These are phyloP conservation scores for Galendromus occidentalis DNA, from an alignment of 1,140 invertebrate species.

Conservation along the genomic window DNA sequence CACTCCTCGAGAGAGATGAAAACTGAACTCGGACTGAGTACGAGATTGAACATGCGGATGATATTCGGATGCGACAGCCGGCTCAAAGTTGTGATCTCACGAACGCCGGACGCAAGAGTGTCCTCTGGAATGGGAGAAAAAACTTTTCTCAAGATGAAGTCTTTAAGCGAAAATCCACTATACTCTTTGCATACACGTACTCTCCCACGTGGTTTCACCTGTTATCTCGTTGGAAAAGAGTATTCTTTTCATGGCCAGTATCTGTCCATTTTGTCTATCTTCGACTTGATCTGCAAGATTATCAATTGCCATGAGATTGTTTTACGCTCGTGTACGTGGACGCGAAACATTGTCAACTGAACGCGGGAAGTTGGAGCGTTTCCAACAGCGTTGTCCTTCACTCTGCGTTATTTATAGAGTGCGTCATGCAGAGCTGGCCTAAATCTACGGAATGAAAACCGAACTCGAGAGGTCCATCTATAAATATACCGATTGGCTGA, in stretches of 20 bases:
- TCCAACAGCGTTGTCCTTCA: no score
- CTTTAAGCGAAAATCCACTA: neutral
- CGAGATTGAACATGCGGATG: neutral
- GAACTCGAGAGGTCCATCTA: no score
- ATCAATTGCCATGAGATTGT: no score
- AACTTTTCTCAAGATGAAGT: no score
- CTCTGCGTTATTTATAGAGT: no score
- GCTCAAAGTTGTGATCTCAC: neutral
- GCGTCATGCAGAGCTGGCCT: no score
- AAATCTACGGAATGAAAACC: no score
- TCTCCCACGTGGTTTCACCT: neutral
- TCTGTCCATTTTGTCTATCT: neutral
- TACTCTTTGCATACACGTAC: neutral
- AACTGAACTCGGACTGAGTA: neutral
- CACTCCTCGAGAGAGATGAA: neutral
- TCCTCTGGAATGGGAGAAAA: neutral
- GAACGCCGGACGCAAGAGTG: neutral
- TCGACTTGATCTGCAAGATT: constrained; percentile 3
- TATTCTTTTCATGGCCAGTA: neutral
- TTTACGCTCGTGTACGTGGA: no score
- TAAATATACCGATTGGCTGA: neutral
- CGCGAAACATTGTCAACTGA: no score
- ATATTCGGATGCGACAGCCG: neutral
- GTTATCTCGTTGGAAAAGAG: neutral
- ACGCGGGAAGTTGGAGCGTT: no score